Base-by-base conservation (phyloP, 2,113 vertebrate genomes). In the Caranx melampygus region DNA sequence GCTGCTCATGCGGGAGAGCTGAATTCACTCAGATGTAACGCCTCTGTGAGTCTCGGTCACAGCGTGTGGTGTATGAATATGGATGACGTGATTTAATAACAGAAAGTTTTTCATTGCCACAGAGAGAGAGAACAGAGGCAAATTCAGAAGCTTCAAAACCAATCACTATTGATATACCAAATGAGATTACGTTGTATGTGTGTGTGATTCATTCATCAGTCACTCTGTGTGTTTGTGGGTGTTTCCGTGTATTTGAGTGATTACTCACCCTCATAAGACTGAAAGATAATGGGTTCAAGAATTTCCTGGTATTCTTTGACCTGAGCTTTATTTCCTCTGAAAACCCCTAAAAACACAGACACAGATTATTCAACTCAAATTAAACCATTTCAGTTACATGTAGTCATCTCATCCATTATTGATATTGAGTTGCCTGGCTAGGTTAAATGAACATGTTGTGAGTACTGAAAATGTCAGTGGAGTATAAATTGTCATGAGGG, bases 261-360 rank as follows among this genome's bases (percentile, higher is more conserved):
- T 60, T 62, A 61, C 89, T 91, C 94, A 99, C 98, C 98, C 84
- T 99, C 97, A 78, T 89, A 86, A 12, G 97, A 95, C 47, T 95
- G 95, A 67, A 98, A 97, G 81, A 99, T 95, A 78, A 99, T 84
- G 33, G 96, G 95, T 13, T 97, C 93, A 78, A 99, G 93, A 65
- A 99, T 95, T 13, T 96, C 93, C 72, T 97, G 94, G 87, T 97
- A 99, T 18, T 99, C 97, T 71, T 97, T 96, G 51, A 98, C 97
- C 93, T 99, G 97, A 13, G 92, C 85, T n/a, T 89, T 73, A 72
- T 98, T 96, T 86, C 96, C 97, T 93, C 95, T 94, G 90, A 99
- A 99, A 76, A 98, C 90, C 0, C 98, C 98, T 99, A 79, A 69
- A 95, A 90, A 79, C 34, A 85, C 11, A 82, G 33, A 80, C 59